phyloP scores from a whole-genome alignment of 2,797 vertebrate species.

The Chromobotia macracanthus region DNA sequence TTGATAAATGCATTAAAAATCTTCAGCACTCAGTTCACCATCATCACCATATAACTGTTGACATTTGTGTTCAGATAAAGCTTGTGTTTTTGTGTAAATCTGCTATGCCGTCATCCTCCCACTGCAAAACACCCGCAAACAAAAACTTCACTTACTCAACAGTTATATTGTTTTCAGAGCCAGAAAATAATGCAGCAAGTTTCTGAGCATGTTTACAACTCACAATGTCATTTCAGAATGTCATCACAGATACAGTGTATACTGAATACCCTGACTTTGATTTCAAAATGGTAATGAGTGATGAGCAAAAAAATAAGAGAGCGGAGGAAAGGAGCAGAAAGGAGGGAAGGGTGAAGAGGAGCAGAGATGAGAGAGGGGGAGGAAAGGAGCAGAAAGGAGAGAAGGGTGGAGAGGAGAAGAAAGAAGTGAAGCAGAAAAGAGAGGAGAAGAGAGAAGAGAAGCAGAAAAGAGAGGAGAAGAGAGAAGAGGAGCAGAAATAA shows the following conservation, averaged over 20 bases:
- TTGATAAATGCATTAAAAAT: conserved; percentile 24
- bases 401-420: too few species aligned
- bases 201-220: conserved; percentile 12
- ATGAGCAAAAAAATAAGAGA: too few species aligned
- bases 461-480: too few species aligned
- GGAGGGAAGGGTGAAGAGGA: too few species aligned
- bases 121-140: conserved; percentile 38
- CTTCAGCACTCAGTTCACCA: conserved; percentile 29
- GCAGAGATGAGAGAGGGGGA: too few species aligned
- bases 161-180: conserved; percentile 23
- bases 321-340: too few species aligned
- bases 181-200: conserved; percentile 1
- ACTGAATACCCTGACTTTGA: not conserved
- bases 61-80: conserved; percentile 41
- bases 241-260: too few species aligned
- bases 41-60: conserved; percentile 47
- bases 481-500: too few species aligned
- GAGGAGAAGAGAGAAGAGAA: too few species aligned
- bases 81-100: conserved; percentile 43
- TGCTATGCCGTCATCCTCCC: conserved; percentile 29
- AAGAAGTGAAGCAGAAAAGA: too few species aligned
- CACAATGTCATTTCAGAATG: not conserved
- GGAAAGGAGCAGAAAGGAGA: not conserved
- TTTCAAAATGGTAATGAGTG: too few species aligned
- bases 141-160: conserved; percentile 34